These are phyloP conservation scores for Stenodera caucasica DNA, from an alignment of 2,888 invertebrate genomes.

Conservation along the genomic window DNA sequence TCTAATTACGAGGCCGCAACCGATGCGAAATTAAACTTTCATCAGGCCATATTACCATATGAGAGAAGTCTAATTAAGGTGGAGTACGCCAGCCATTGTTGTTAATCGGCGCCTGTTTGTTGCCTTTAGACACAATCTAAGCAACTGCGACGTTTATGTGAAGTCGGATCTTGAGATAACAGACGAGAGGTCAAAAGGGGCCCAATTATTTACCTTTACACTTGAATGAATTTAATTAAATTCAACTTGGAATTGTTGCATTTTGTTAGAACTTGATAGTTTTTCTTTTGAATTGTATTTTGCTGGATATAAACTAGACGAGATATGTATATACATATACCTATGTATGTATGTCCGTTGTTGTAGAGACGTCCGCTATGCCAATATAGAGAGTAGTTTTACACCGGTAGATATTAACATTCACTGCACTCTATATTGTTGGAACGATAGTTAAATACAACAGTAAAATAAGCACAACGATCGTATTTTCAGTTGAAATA, in stretches of 20 bases:
- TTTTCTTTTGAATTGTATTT: too few species aligned
- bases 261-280: not conserved
- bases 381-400: conserved; percentile 43
- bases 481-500: conserved; percentile 49
- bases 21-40: conserved; percentile 58
- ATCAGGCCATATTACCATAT: conserved; percentile 58
- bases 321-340: too few species aligned
- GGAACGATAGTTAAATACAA: not conserved
- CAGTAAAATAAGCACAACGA: conserved; percentile 32
- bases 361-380: conserved; percentile 33
- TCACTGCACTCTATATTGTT: conserved; percentile 32
- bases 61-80: conserved; percentile 57
- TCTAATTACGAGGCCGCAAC: conserved; percentile 57
- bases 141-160: too few species aligned
- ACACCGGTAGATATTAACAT: conserved; percentile 46
- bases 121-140: conserved; percentile 19
- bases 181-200: not conserved
- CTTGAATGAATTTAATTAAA: not conserved
- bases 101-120: conserved; percentile 35
- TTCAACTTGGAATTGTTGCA: not conserved
- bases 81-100: conserved; percentile 51
- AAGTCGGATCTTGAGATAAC: too few species aligned
- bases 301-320: conserved; percentile 24
- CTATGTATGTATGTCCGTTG: conserved; percentile 27
- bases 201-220: not conserved